Evolutionary conservation across 2,797 vertebrate species (phyloP).

Genomic region (Capromys pilorides): DNA sequence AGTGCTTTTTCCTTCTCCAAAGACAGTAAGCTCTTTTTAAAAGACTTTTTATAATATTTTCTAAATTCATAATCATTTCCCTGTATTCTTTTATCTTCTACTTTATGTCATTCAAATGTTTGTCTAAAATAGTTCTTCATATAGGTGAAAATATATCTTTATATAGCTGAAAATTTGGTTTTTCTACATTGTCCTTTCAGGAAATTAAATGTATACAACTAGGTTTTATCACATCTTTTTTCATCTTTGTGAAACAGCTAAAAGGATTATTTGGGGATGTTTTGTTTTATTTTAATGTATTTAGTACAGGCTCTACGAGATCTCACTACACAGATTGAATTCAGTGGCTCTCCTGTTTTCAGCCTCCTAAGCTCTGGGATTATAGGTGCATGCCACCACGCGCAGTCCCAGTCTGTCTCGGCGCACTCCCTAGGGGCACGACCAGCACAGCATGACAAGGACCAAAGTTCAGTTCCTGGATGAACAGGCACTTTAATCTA

Average conservation of each 20-base stretch:
- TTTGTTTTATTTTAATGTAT: no score
- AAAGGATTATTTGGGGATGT: background rate
- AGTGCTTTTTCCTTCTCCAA: background rate
- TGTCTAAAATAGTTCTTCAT: background rate
- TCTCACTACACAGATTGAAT: no score
- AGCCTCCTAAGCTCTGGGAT: no score
- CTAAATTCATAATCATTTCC: background rate
- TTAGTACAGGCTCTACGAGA: no score
- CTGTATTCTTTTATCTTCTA: background rate
- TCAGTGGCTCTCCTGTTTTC: no score
- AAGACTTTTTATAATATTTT: background rate
- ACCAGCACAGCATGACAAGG: no score
- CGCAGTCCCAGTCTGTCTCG: no score
- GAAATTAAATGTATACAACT: constrained; percentile 46
- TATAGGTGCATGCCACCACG: no score
- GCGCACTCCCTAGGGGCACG: no score
- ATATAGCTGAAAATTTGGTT: constrained; percentile 30
- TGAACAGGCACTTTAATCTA: no score
- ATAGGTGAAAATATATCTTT: background rate
- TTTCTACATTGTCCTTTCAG: background rate
- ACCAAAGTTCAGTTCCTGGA: no score
- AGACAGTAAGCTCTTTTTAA: constrained; percentile 36
- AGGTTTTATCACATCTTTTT: background rate
- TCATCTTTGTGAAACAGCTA: constrained; percentile 41
- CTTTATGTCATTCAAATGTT: background rate